phyloP scores from a whole-genome alignment of 2,888 invertebrate genomes.

The Phalangium opilio region DNA sequence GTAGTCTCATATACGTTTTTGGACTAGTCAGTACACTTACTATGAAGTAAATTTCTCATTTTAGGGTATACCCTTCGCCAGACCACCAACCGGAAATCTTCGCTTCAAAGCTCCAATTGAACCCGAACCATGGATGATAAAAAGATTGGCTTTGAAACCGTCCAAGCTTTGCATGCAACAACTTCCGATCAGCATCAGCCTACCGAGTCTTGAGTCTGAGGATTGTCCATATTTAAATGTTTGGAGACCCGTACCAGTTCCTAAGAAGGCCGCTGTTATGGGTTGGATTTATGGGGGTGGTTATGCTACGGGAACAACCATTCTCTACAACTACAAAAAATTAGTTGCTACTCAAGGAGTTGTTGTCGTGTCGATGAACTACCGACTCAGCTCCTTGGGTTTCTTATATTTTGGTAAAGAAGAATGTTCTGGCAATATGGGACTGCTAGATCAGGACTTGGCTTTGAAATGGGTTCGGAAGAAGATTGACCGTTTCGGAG shows the following conservation, averaged over 20 bases:
- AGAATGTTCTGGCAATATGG: conserved; percentile 15
- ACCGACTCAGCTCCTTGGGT: conserved; percentile 13
- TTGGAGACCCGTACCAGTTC: conserved; percentile 12
- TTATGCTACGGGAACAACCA: conserved; percentile 7
- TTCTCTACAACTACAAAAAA: conserved; percentile 8
- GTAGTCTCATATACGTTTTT: too few species aligned
- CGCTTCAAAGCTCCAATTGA: conserved; percentile 14
- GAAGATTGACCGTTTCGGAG: conserved; percentile 10
- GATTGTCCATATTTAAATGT: conserved; percentile 18
- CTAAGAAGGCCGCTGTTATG: conserved; percentile 8
- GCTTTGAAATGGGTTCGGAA: conserved; percentile 14
- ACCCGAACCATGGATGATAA: conserved; percentile 9
- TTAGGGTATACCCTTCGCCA: conserved; percentile 33
- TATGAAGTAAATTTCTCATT: too few species aligned
- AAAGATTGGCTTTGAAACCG: conserved; percentile 8
- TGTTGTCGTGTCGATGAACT: conserved; percentile 13
- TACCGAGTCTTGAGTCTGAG: conserved; percentile 15
- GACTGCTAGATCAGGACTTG: conserved; percentile 12
- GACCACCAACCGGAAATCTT: conserved; percentile 29
- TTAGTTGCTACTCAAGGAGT: conserved; percentile 11
- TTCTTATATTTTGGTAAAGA: conserved; percentile 11
- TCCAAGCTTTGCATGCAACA: conserved; percentile 13
- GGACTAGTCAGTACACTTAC: too few species aligned
- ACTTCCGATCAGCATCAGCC: not conserved
- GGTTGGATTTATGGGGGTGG: conserved; percentile 15